Evolutionary conservation across 1,140 invertebrate species (phyloP).

Genomic region (Papilio aristodemus): DNA sequence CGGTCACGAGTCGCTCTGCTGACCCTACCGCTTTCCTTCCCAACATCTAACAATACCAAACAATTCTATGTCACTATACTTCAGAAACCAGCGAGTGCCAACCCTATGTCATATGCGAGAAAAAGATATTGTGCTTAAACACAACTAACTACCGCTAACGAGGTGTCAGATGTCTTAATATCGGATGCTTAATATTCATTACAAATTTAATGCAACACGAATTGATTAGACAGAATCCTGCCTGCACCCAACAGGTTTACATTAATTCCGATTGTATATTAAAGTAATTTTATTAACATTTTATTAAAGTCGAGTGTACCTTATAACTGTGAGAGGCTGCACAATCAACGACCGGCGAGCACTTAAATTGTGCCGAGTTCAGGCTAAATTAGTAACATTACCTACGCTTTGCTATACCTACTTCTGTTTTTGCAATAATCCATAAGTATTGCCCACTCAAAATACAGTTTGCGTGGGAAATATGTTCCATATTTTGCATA

Average conservation of each 20-base stretch:
- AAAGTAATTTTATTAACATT: constrained; percentile 61
- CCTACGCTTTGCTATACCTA: constrained; percentile 26
- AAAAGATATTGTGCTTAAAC: constrained; percentile 10
- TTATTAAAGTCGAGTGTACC: constrained; percentile 44
- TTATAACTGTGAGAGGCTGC: constrained; percentile 39
- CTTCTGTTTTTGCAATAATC: constrained; percentile 31
- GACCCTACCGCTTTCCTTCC: constrained; percentile 65
- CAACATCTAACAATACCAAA: constrained; percentile 45
- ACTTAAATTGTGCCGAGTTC: constrained; percentile 50
- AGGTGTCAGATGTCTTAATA: constrained; percentile 55
- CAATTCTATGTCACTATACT: constrained; percentile 32
- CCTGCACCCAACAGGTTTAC: constrained; percentile 40
- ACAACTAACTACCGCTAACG: constrained; percentile 35
- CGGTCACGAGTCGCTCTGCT: constrained; percentile 76
- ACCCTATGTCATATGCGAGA: constrained; percentile 4
- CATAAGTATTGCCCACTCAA: constrained; percentile 31
- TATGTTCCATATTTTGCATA: constrained; percentile 24
- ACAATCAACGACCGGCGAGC: constrained; percentile 54
- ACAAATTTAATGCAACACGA: constrained; percentile 48
- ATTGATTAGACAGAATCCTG: constrained; percentile 47
- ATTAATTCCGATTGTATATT: constrained; percentile 48
- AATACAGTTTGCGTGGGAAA: constrained; percentile 33
- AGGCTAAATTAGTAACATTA: constrained; percentile 38
- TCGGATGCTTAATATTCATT: constrained; percentile 43
- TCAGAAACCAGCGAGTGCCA: neutral